Percentiles rank a stretch among this genome's conserved stretches.
Evolutionary conservation across 2,888 invertebrate genomes (phyloP).

Genomic region (Carcina quercana): DNA sequence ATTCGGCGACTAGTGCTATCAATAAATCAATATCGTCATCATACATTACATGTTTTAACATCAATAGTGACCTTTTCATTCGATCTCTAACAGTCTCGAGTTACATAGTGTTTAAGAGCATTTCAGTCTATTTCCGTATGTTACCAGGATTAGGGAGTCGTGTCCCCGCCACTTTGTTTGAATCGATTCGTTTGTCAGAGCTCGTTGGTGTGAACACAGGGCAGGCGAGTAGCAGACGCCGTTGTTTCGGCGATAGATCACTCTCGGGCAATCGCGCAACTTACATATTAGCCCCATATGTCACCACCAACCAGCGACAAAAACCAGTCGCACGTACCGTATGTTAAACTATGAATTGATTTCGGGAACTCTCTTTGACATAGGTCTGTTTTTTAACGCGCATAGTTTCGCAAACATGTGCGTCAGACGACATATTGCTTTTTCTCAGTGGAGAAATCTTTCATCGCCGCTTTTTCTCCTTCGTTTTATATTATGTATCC

Average conservation of each 20-base stretch:
- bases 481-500: constrained; percentile 49
- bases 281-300: constrained; percentile 52
- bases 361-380: constrained; percentile 44
- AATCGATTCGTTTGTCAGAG: constrained; percentile 9
- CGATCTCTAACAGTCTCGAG: too few species aligned
- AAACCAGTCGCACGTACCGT: constrained; percentile 41
- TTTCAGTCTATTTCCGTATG: too few species aligned
- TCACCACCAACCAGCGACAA: constrained; percentile 36
- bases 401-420: constrained; percentile 52
- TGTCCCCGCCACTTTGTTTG: constrained; percentile 3
- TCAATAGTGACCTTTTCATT: too few species aligned
- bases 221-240: constrained; percentile 2
- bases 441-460: constrained; percentile 9
- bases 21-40: too few species aligned
- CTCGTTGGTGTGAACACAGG: constrained; percentile 7
- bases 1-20: too few species aligned
- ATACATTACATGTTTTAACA: too few species aligned
- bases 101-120: too few species aligned
- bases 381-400: constrained; percentile 46
- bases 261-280: constrained; percentile 33
- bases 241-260: constrained; percentile 14
- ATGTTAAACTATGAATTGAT: constrained; percentile 60
- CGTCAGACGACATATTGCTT: constrained; percentile 51
- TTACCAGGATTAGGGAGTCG: too few species aligned
- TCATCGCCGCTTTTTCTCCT: constrained; percentile 51